These are phyloP conservation scores for Acanthosoma haemorrhoidale DNA, from an alignment of 2,888 invertebrate species.

Conservation along the genomic window DNA sequence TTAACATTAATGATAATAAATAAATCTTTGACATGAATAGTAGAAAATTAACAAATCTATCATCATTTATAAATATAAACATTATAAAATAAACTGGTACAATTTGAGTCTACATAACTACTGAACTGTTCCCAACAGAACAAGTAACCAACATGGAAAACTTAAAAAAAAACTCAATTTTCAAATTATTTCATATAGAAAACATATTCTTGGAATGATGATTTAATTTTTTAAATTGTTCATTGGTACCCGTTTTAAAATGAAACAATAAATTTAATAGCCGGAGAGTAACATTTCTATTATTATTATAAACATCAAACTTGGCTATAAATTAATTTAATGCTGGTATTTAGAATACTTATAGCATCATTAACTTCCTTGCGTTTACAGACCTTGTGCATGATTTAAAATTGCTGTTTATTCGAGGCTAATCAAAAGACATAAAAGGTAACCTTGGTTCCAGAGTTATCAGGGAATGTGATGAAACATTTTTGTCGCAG, in stretches of 20 bases:
- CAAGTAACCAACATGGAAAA: neutral
- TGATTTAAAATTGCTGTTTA: no score
- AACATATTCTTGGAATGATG: neutral
- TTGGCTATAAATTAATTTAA: no score
- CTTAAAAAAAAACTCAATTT: neutral
- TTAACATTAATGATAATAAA: constrained; percentile 3
- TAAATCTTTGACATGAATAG: constrained; percentile 12
- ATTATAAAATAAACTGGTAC: neutral
- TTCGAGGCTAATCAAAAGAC: no score
- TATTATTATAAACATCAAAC: no score
- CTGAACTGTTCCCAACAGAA: neutral
- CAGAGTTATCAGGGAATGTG: no score
- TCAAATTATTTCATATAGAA: neutral
- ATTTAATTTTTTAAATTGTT: neutral
- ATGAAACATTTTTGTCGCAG: no score
- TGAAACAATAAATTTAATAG: neutral
- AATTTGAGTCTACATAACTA: neutral
- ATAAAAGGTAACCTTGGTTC: no score
- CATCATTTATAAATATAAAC: neutral
- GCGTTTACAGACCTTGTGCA: no score
- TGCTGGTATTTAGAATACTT: no score
- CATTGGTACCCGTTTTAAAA: neutral
- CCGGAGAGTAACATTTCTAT: no score
- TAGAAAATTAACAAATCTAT: neutral
- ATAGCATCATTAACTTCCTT: no score